Base-by-base conservation (phyloP, 2,113 vertebrate genomes). In the Chamaetylas fuelleborni region DNA sequence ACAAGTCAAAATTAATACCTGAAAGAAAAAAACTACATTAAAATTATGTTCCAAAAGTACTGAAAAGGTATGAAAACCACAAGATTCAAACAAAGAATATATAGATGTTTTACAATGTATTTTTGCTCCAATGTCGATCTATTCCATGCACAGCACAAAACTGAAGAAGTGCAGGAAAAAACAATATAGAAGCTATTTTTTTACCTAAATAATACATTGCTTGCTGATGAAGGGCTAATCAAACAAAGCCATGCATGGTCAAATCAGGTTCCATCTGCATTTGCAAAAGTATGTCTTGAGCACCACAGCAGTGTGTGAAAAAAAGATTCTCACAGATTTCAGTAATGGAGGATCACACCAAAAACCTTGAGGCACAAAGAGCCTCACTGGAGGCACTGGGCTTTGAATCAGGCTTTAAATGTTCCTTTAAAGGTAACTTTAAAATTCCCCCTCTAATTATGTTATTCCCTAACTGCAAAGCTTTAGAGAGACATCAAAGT, bases 391-490 rank as follows among this genome's bases (percentile, higher is more conserved):
- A 73, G 40, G 40, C 58, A 66, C 29, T 57, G 11, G 24, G 17
- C 25, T 67, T 90, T 95, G 56, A 90, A 83, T 70, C 33, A 83
- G 71, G 38, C 56, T 90, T 76, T 66, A 88, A 61, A 85, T 80
- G 13, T 61, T 89, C 81, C 85, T 86, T 86, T 80, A 94, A 88
- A 78, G 31, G 25, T 43, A 70, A 66, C 58, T 22, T 83, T 90
- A 80, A 19, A 73, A 78, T 70, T 86, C 56, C 10, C 22, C 85
- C 71, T 77, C 60, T 88, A 90, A 88, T 92, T 92, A 28, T 20
- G 50, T 66, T 91, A n/a, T 38, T 86, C n/a, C 56, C 60, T 73
- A 96, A 92, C 62, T 80, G 81, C 71, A 96, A 94, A 95, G 87
- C 47, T 90, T 58, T 48, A 88, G 70, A 83, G 72, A 64, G 25